Base-by-base conservation (phyloP, 2,797 vertebrate genomes). In the Morelia viridis region DNA sequence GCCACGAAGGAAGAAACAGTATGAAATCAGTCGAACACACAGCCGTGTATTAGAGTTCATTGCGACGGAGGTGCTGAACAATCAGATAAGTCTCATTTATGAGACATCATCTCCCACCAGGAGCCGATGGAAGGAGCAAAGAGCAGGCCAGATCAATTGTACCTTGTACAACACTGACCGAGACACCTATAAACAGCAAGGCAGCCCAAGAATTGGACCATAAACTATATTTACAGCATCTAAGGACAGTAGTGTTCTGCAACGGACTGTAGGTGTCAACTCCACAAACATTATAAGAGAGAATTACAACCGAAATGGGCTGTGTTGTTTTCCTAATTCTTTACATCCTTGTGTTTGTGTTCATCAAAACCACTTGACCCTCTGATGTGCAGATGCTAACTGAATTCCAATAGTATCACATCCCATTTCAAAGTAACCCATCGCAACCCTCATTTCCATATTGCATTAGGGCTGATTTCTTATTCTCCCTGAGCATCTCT, bases 391-490 rank as follows among this genome's bases (percentile, higher is more conserved):
- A 62, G 89, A 80, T 88, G 35, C 88, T 84, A 96, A 95, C 93
- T 92, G 94, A 95, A 95, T 96, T 96, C 93, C 93, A 96, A 85
- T 96, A 62, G n/a, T 89, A 64, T 24, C 90, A 65, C 62, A 2
- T 89, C 56, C 90, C 90, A 88, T 92, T 94, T 94, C 88, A 90
- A 94, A 96, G 92, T 80, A 96, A 95, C 65, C 88, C 87, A 85
- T 92, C 93, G 92, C 94, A 89, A 90, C 95, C 90, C 92, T 96
- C 91, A 94, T 95, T 95, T 97, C 94, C 95, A 90, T 92, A 95
- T 46, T 84, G 68, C 93, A 94, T 68, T 58, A 60, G 4, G 0
- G 85, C 92, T 95, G 95, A 95, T 96, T 96, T 94, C 87, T 96
- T 91, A 95, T 97, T 94, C 96, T 85, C 71, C 60, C 1, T 58